Evolutionary conservation across 2,797 vertebrate species (phyloP).

Genomic region (Cryptoprocta ferox): DNA sequence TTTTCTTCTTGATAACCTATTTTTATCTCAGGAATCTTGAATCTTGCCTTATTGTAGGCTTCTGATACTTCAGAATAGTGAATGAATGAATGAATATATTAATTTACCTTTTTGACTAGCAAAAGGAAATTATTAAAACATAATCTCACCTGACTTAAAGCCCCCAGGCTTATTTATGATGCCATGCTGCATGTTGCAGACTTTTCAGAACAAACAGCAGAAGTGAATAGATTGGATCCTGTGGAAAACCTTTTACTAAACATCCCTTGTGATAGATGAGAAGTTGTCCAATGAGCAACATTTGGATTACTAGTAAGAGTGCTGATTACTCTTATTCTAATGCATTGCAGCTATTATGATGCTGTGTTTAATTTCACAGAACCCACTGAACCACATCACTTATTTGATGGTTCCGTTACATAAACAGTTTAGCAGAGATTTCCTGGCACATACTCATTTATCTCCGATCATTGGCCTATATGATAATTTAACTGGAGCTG

Average conservation of each 20-base stretch:
- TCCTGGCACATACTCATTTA: slow-evolving; percentile 29
- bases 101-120: background rate
- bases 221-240: background rate
- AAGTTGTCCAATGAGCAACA: background rate
- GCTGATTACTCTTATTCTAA: slow-evolving; percentile 26
- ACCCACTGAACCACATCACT: slow-evolving; percentile 4
- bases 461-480: slow-evolving; percentile 43
- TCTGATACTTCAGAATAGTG: slow-evolving; percentile 23
- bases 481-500: slow-evolving; percentile 48
- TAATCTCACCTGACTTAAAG: background rate
- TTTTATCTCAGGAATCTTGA: slow-evolving; percentile 22
- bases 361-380: slow-evolving; percentile 53
- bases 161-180: background rate
- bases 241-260: slow-evolving; percentile 26
- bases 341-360: background rate
- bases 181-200: background rate
- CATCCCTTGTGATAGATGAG: slow-evolving; percentile 7
- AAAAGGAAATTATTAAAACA: slow-evolving; percentile 43
- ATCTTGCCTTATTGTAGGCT: background rate
- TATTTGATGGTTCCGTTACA: slow-evolving; percentile 40
- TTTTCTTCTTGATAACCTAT: background rate
- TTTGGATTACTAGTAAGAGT: slow-evolving; percentile 47
- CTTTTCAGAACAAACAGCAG: slow-evolving; percentile 29
- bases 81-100: background rate
- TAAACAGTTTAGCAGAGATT: slow-evolving; percentile 44